Conservation (phyloP, 2,888 invertebrate species). For the Morpho helenor region DNA sequence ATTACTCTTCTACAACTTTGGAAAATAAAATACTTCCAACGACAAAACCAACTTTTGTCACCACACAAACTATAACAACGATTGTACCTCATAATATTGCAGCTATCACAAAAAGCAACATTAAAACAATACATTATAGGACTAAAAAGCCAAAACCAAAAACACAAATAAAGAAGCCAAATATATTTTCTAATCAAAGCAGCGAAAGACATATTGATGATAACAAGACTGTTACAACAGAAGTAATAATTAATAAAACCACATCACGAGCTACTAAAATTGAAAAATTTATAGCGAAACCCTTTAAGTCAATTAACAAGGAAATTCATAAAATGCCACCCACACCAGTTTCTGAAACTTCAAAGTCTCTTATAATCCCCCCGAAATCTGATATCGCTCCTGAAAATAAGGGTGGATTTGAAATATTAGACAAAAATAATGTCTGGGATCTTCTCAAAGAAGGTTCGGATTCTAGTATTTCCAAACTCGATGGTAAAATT, state of each 20-base stretch:
- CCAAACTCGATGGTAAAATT: slow-evolving; percentile 61
- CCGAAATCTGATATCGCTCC: slow-evolving; percentile 61
- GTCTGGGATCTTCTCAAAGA: slow-evolving; percentile 82
- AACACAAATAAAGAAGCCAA: slow-evolving; percentile 62
- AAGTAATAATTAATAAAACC: slow-evolving; percentile 45
- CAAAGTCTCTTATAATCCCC: slow-evolving; percentile 50
- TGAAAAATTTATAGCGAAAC: slow-evolving; percentile 48
- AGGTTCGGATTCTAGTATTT: slow-evolving; percentile 53
- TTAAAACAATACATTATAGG: slow-evolving; percentile 61
- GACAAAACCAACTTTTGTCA: slow-evolving; percentile 1
- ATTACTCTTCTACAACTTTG: too few species aligned
- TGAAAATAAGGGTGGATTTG: slow-evolving; percentile 74
- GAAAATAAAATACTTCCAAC: slow-evolving; percentile 2
- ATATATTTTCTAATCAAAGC: slow-evolving; percentile 33
- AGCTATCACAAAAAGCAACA: slow-evolving; percentile 63
- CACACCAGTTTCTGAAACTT: slow-evolving; percentile 72
- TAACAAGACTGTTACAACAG: slow-evolving; percentile 31
- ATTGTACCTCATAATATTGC: slow-evolving; percentile 50
- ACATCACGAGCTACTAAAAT: slow-evolving; percentile 41
- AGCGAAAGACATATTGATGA: slow-evolving; percentile 34
- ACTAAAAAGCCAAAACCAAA: slow-evolving; percentile 64
- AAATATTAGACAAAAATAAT: slow-evolving; percentile 79
- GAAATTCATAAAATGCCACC: slow-evolving; percentile 73
- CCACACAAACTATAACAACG: slow-evolving; percentile 31
- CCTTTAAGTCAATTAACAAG: slow-evolving; percentile 70